Evolutionary conservation across 92 coral and sea anemone genomes (phyloP).

Genomic region (Phenganax stokvisi): DNA sequence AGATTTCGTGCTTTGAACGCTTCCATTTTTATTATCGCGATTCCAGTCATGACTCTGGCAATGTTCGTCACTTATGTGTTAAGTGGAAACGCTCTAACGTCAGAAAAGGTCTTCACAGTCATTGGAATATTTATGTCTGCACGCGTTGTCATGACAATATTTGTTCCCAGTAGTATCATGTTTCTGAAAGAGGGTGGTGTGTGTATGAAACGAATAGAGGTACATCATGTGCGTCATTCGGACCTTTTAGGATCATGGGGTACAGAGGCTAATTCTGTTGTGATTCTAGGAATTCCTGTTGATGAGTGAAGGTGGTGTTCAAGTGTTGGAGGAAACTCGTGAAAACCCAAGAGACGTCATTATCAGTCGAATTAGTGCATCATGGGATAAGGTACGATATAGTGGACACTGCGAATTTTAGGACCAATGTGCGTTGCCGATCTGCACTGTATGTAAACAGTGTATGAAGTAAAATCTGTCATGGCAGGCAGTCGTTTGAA

Average conservation of each 20-base stretch:
- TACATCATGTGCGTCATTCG: conserved; percentile 7
- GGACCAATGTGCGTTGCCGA: background rate
- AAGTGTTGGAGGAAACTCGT: conserved; percentile 38
- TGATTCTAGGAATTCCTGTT: conserved; percentile 54
- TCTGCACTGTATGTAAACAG: too few species aligned
- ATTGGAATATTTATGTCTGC: conserved; percentile 66
- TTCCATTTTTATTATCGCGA: conserved; percentile 50
- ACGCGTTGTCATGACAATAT: conserved; percentile 56
- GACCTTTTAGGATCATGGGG: background rate
- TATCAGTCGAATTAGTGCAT: conserved; percentile 65
- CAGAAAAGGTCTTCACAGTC: conserved; percentile 81
- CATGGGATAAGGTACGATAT: conserved; percentile 61
- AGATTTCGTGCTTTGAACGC: conserved; percentile 61
- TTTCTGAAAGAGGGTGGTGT: conserved; percentile 69
- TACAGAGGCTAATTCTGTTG: background rate
- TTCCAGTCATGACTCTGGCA: conserved; percentile 54
- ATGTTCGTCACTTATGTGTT: conserved; percentile 73
- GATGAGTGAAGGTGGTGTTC: conserved; percentile 52
- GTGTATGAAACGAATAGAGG: conserved; percentile 70
- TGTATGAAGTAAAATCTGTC: too few species aligned
- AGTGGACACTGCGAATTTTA: background rate
- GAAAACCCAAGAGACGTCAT: conserved; percentile 48
- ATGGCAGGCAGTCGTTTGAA: too few species aligned
- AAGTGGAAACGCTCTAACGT: conserved; percentile 60
- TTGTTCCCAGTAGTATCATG: conserved; percentile 68